These are phyloP conservation scores for Hemiprocne comata DNA, from an alignment of 2,113 vertebrate species.

Conservation along the genomic window DNA sequence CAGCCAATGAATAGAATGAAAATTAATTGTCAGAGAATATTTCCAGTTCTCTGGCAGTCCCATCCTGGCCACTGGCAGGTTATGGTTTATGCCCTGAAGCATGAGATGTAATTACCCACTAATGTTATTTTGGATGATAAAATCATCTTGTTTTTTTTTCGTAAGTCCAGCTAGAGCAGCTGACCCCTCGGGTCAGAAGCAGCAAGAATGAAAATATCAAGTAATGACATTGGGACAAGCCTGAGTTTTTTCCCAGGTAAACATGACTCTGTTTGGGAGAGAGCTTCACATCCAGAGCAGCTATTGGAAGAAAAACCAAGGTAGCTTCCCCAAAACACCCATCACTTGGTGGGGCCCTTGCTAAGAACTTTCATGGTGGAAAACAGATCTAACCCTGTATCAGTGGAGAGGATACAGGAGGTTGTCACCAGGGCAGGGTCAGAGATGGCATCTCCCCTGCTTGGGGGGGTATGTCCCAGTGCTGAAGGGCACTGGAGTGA, in stretches of 20 bases:
- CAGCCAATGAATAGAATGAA: slow-evolving; percentile 42
- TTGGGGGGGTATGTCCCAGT: fast-evolving
- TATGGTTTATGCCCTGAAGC: slow-evolving; percentile 50
- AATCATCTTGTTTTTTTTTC: slow-evolving; percentile 2
- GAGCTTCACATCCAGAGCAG: fast-evolving
- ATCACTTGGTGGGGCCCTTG: background rate
- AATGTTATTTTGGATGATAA: slow-evolving; percentile 60
- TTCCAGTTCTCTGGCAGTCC: slow-evolving; percentile 51
- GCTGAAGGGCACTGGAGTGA: background rate
- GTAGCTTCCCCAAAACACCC: fast-evolving
- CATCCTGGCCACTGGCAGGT: slow-evolving; percentile 40
- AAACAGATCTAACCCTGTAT: background rate
- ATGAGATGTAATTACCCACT: slow-evolving; percentile 52
- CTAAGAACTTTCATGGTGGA: background rate
- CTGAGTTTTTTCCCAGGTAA: background rate
- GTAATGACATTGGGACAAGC: background rate
- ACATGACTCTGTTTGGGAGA: background rate
- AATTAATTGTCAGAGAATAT: slow-evolving; percentile 68
- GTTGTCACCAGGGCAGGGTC: background rate
- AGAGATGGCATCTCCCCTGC: background rate
- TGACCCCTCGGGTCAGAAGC: background rate
- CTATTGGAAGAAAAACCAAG: background rate
- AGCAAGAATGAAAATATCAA: background rate
- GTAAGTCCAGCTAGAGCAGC: background rate
- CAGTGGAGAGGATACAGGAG: background rate